These are phyloP conservation scores for Laticauda colubrina DNA, from an alignment of 2,113 vertebrate genomes.

Conservation along the genomic window DNA sequence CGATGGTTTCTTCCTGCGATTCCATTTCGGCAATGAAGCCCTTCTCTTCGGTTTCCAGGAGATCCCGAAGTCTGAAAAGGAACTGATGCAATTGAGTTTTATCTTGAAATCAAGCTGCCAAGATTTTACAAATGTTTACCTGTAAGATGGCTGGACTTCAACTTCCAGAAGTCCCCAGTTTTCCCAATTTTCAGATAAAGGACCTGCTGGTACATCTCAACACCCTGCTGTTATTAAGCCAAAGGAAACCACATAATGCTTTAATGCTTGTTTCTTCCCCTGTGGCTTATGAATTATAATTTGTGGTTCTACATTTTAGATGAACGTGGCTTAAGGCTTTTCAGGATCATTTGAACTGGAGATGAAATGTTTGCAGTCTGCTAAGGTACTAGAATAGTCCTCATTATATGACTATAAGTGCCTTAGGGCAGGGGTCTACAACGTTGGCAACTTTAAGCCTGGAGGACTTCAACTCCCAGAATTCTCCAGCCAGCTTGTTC, in stretches of 20 bases:
- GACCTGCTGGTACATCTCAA: not conserved
- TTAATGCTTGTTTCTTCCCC: not conserved
- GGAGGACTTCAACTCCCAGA: too few relatives aligned
- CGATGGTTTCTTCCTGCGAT: constrained; percentile 66
- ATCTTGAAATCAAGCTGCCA: not conserved
- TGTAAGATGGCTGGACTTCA: not conserved
- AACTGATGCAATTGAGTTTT: too few relatives aligned
- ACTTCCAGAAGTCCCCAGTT: not conserved
- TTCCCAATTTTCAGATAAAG: not conserved
- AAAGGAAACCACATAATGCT: not conserved
- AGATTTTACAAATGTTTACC: not conserved
- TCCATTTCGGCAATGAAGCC: constrained; percentile 75
- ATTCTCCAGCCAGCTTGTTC: too few relatives aligned
- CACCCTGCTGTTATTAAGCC: not conserved
- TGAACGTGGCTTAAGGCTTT: not conserved
- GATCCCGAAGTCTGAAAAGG: constrained; percentile 73
- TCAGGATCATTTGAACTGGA: not conserved
- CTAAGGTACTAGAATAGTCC: not conserved
- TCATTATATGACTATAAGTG: not conserved
- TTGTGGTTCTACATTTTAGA: not conserved
- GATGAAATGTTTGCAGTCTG: not conserved
- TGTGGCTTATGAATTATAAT: not conserved
- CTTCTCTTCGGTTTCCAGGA: constrained; percentile 81
- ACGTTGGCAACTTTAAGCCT: too few relatives aligned
- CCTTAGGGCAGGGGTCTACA: too few relatives aligned